These are phyloP conservation scores for Rhyacophila brunnea DNA, from an alignment of 1,140 invertebrate genomes.

Conservation along the genomic window DNA sequence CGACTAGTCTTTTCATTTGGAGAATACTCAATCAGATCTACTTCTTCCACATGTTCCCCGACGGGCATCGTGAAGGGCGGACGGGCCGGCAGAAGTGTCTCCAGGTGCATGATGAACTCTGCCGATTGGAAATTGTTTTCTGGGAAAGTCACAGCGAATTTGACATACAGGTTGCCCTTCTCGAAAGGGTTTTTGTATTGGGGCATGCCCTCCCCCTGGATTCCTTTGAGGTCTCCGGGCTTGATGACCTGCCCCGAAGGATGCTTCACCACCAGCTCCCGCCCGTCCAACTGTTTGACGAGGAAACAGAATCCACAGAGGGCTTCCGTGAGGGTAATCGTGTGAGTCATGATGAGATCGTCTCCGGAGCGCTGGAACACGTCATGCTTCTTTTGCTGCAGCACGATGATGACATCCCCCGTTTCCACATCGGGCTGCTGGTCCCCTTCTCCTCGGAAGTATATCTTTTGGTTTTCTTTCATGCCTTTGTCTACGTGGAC, in stretches of 20 bases:
- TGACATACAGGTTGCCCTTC: constrained; percentile 84
- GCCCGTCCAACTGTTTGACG: constrained; percentile 81
- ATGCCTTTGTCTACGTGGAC: constrained; percentile 91
- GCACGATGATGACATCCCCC: constrained; percentile 88
- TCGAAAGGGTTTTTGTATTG: constrained; percentile 77
- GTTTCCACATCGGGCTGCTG: constrained; percentile 80
- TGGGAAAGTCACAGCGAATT: constrained; percentile 85
- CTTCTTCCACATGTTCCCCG: constrained; percentile 80
- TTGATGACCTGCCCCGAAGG: constrained; percentile 73
- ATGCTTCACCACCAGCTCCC: constrained; percentile 72
- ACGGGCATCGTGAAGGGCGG: constrained; percentile 64
- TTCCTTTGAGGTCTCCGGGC: constrained; percentile 76
- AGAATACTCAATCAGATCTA: constrained; percentile 75
- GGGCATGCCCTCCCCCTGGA: constrained; percentile 90
- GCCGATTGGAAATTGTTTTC: constrained; percentile 74
- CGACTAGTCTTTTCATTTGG: constrained; percentile 53
- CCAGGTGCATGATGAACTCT: constrained; percentile 66
- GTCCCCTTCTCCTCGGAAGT: constrained; percentile 86
- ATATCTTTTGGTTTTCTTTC: constrained; percentile 83
- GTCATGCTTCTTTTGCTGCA: constrained; percentile 80
- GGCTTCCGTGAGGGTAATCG: constrained; percentile 80
- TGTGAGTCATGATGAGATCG: constrained; percentile 74
- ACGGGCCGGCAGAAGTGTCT: constrained; percentile 68
- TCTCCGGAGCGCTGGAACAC: constrained; percentile 71
- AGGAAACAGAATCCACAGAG: constrained; percentile 86